Base-by-base conservation (phyloP, 2,113 vertebrate genomes). In the Phycodurus eques region DNA sequence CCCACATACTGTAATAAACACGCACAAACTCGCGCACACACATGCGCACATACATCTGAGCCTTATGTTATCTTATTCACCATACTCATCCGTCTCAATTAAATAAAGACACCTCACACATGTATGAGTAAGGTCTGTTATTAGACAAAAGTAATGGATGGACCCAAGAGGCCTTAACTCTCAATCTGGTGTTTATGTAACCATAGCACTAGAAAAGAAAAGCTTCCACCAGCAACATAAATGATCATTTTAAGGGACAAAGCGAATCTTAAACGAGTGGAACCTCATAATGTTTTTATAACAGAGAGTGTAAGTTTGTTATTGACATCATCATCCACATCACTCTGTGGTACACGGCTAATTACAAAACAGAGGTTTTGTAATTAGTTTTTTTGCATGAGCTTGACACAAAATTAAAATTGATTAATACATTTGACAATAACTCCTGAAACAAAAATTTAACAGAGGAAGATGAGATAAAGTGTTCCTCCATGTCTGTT, bases 171-270 rank as follows among this genome's bases (percentile, higher is more conserved):
- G 81, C 86, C 83, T 84, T 62, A 87, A 75, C 73, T 69, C 72
- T 79, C 3, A 56, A 71, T 39, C 67, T 33, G 54, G 80, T 88
- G 87, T 87, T 88, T 90, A 89, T 68, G 92, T 93, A 86, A 91
- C 91, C 91, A 93, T 92, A 88, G 90, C 89, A 93, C 90, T 91
- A 68, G 62, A 77, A 80, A 82, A 83, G 83, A 89, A 82, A 78
- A 86, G 73, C 80, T 87, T 77, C 82, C 81, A 86, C 73, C 80
- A 57, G 73, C 73, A 77, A 88, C 89, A 89, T 83, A 90, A 92
- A 93, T 91, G 92, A 89, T 79, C 78, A 68, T 66, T 75, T 82
- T 67, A 62, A 82, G 49, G 60, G 14, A 77, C 31, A 60, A 73
- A 54, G 39, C 71, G 72, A 80, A 61, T 71, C 62, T 77, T 57